A percentile compares a stretch with the other conserved stretches of the same genome.
Conservation (phyloP, 64 coral and sea anemone genomes). For the Montipora capricornis region DNA sequence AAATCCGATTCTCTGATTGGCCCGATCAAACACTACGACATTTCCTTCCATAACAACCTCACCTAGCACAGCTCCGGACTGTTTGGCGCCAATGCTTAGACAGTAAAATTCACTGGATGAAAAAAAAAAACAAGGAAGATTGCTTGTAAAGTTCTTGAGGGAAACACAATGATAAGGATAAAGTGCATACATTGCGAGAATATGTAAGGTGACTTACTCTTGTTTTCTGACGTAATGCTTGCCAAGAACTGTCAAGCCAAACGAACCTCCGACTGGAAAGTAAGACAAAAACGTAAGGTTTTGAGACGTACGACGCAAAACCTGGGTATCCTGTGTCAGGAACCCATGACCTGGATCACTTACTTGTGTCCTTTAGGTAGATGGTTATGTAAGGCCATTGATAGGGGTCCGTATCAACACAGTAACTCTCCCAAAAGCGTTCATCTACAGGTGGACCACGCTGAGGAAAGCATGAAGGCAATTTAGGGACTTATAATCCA, state of each 20-base stretch:
- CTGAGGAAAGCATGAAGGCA: conserved; percentile 25
- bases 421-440: conserved; percentile 91
- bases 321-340: background rate
- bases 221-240: conserved; percentile 98
- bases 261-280: conserved; percentile 83
- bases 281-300: background rate
- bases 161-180: background rate
- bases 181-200: too few species aligned
- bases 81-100: conserved; percentile 84
- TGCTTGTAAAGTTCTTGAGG: background rate
- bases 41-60: conserved; percentile 95
- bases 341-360: background rate
- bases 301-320: background rate
- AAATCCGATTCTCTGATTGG: conserved; percentile 92
- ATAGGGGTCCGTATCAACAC: conserved; percentile 93
- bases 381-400: conserved; percentile 98
- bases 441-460: conserved; percentile 90
- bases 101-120: conserved; percentile 80
- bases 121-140: background rate
- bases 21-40: conserved; percentile 95
- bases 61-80: conserved; percentile 79
- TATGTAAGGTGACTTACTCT: conserved; percentile 71
- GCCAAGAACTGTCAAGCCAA: conserved; percentile 90
- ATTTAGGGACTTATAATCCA: background rate
- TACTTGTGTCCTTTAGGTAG: conserved; percentile 84